Conservation (phyloP, 2,797 vertebrate species). For the Coendou prehensilis region DNA sequence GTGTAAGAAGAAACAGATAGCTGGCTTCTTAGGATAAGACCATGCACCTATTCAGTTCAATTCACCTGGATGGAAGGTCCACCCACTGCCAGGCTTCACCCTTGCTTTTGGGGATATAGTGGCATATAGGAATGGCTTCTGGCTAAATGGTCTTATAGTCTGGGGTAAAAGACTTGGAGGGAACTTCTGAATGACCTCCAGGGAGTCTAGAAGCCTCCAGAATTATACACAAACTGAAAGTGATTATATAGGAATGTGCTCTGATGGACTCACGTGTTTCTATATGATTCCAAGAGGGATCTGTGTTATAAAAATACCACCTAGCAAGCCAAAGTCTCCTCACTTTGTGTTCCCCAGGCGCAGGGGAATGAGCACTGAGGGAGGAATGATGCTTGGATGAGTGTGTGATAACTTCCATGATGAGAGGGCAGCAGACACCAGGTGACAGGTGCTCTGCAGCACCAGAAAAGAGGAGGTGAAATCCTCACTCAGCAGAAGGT, state of each 20-base stretch:
- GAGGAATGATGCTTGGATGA: neutral
- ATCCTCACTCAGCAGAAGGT: neutral
- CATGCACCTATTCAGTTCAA: neutral
- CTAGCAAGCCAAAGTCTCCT: neutral
- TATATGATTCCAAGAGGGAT: neutral
- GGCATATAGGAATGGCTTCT: neutral
- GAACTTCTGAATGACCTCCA: neutral
- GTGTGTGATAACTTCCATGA: neutral
- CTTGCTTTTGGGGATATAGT: neutral
- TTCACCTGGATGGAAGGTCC: neutral
- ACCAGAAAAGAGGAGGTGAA: neutral
- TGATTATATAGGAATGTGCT: neutral
- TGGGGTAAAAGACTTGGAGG: neutral
- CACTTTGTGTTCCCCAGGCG: neutral
- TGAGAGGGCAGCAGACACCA: neutral
- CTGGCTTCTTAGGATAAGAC: neutral
- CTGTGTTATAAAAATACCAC: neutral
- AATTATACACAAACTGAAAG: neutral
- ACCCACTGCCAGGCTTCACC: neutral
- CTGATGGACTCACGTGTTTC: neutral
- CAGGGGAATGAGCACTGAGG: neutral
- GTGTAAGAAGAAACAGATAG: neutral
- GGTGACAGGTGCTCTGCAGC: neutral
- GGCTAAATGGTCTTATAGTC: neutral
- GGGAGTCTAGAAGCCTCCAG: neutral